phyloP scores from a whole-genome alignment of 2,113 vertebrate species.

The Ctenomys sociabilis region DNA sequence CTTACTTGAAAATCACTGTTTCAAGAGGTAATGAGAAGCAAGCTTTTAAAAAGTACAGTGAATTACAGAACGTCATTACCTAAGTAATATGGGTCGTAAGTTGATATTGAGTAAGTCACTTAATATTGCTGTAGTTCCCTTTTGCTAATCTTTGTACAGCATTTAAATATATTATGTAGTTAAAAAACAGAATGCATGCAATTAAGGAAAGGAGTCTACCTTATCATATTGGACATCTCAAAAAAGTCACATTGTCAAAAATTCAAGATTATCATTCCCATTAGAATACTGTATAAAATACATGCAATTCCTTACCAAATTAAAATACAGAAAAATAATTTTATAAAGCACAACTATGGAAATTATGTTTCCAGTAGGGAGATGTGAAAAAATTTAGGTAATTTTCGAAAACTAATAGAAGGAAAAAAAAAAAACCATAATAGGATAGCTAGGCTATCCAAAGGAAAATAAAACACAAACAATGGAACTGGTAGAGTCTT shows the following conservation, averaged over 20 bases:
- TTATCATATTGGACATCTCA: not conserved
- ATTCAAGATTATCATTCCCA: not conserved
- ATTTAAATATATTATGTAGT: not conserved
- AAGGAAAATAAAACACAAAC: not conserved
- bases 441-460: not conserved
- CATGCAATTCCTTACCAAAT: not conserved
- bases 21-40: not conserved
- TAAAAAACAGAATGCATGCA: not conserved
- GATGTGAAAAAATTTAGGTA: not conserved
- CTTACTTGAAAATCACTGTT: conserved; percentile 41
- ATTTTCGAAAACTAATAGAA: not conserved
- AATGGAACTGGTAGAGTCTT: not conserved
- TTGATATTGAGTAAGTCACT: not conserved
- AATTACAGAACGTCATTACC: not conserved
- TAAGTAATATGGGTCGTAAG: not conserved
- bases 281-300: conserved; percentile 2
- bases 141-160: conserved; percentile 4
- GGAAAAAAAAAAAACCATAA: not conserved
- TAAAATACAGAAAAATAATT: not conserved
- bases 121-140: not conserved
- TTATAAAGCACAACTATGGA: not conserved
- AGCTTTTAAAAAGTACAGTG: not conserved
- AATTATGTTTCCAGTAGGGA: not conserved
- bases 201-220: not conserved
- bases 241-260: conserved; percentile 52